A percentile compares a stretch with the other conserved stretches of the same genome.
Evolutionary conservation across 2,113 vertebrate species (phyloP).

Genomic region (Istiophorus platypterus): DNA sequence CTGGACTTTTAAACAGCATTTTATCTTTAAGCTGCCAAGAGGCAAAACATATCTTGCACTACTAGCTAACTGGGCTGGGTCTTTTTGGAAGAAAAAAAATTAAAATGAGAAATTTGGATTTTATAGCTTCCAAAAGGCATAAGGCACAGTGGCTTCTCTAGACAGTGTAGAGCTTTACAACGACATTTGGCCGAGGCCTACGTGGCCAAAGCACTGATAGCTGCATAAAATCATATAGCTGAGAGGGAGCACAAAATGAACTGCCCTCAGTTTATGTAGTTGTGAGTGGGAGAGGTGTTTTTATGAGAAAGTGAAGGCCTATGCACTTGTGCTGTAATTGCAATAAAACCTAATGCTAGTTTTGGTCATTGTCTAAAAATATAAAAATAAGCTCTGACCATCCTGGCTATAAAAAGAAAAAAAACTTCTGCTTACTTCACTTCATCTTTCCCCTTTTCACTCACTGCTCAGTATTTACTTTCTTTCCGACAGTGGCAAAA

Average conservation of each 20-base stretch:
- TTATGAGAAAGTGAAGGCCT: neutral
- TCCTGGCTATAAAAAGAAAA: neutral
- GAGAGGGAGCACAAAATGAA: slow-evolving; percentile 8
- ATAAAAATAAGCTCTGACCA: slow-evolving; percentile 20
- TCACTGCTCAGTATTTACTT: slow-evolving; percentile 25
- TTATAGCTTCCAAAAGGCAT: slow-evolving; percentile 25
- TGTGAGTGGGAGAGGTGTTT: slow-evolving; percentile 7
- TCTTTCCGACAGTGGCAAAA: slow-evolving; percentile 48
- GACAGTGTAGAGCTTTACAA: slow-evolving; percentile 30
- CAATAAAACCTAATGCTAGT: neutral
- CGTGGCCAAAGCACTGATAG: slow-evolving; percentile 22
- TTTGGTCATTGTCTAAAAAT: slow-evolving; percentile 16
- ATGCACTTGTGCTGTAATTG: too few relatives aligned
- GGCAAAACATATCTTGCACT: slow-evolving; percentile 37
- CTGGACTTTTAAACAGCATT: slow-evolving; percentile 49
- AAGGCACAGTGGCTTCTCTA: slow-evolving; percentile 14
- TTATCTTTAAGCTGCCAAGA: slow-evolving; percentile 26
- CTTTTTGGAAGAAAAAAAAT: neutral
- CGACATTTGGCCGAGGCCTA: slow-evolving; percentile 34
- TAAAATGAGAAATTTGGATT: slow-evolving; percentile 32
- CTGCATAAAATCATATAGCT: slow-evolving; percentile 35
- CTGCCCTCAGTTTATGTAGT: neutral
- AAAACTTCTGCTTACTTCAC: neutral
- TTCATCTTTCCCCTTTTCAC: slow-evolving; percentile 13
- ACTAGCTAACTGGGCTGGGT: slow-evolving; percentile 1